Percentiles rank a stretch among this genome's conserved stretches.
phyloP scores from a whole-genome alignment of 2,888 invertebrate species.

The Mimumesa dahlbomi region DNA sequence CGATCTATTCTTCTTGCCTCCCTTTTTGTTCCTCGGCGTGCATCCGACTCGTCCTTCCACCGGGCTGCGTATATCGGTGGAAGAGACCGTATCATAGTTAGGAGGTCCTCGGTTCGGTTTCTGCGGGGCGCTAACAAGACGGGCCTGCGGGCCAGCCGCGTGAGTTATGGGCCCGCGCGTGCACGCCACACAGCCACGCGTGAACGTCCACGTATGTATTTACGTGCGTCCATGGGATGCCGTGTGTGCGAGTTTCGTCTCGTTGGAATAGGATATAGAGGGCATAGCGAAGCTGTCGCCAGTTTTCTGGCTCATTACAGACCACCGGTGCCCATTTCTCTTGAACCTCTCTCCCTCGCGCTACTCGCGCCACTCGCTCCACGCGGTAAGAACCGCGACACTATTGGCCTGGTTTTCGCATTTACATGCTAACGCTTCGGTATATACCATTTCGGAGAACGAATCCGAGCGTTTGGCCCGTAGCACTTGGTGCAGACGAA shows the following conservation, averaged over 20 bases:
- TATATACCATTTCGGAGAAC: too few species aligned
- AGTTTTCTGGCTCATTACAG: slow-evolving; percentile 80
- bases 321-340: slow-evolving; percentile 74
- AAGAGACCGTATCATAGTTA: slow-evolving; percentile 69
- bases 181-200: slow-evolving; percentile 45
- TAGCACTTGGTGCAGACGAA: too few species aligned
- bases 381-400: slow-evolving; percentile 19
- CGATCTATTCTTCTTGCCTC: slow-evolving; percentile 2
- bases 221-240: too few species aligned
- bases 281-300: slow-evolving; percentile 78
- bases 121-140: slow-evolving; percentile 76
- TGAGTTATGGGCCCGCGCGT: slow-evolving; percentile 75
- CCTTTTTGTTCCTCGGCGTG: background rate
- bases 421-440: slow-evolving; percentile 20
- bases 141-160: slow-evolving; percentile 69
- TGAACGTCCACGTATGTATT: background rate
- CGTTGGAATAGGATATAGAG: slow-evolving; percentile 67
- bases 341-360: slow-evolving; percentile 29
- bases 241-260: too few species aligned
- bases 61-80: slow-evolving; percentile 53
- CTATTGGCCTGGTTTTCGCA: slow-evolving; percentile 34
- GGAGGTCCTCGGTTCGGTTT: slow-evolving; percentile 62
- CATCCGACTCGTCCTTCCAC: slow-evolving; percentile 10
- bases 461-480: too few species aligned
- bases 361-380: slow-evolving; percentile 17